These are phyloP conservation scores for Pomacea maculata DNA, from an alignment of 1,140 invertebrate genomes.

Conservation along the genomic window DNA sequence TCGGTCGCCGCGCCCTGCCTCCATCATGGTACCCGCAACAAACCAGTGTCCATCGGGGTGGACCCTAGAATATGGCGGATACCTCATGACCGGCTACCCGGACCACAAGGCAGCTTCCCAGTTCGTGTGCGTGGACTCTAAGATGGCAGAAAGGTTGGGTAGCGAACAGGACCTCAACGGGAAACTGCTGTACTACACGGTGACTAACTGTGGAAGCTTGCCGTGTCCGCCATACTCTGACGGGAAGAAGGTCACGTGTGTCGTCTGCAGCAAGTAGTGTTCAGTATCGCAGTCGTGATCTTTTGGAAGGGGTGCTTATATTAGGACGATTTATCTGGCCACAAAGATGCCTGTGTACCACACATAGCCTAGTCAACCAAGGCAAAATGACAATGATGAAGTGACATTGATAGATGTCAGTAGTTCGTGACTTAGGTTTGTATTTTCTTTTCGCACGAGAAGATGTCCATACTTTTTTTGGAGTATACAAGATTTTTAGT, in stretches of 20 bases:
- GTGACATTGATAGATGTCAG: too few relatives aligned
- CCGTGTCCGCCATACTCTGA: slow-evolving; percentile 31
- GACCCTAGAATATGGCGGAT: slow-evolving; percentile 37
- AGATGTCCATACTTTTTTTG: too few relatives aligned
- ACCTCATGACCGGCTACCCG: slow-evolving; percentile 25
- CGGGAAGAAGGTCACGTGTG: slow-evolving; percentile 30
- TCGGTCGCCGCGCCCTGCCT: background rate
- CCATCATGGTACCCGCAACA: slow-evolving; percentile 44
- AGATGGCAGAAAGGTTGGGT: slow-evolving; percentile 23
- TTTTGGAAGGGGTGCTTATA: too few relatives aligned
- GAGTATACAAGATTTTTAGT: too few relatives aligned
- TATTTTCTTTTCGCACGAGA: too few relatives aligned
- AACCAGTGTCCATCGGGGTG: slow-evolving; percentile 37
- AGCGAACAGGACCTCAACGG: slow-evolving; percentile 27
- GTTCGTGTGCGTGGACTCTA: slow-evolving; percentile 39
- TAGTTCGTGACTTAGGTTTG: too few relatives aligned
- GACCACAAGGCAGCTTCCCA: slow-evolving; percentile 13
- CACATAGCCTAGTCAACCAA: too few relatives aligned
- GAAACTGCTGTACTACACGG: slow-evolving; percentile 33
- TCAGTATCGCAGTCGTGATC: too few relatives aligned
- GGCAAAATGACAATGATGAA: too few relatives aligned
- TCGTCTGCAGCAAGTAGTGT: slow-evolving; percentile 33
- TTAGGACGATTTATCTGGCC: too few relatives aligned
- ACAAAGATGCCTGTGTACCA: too few relatives aligned
- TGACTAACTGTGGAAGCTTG: slow-evolving; percentile 26